Conservation (phyloP, 2,888 invertebrate genomes). For the Xylophagus ater region DNA sequence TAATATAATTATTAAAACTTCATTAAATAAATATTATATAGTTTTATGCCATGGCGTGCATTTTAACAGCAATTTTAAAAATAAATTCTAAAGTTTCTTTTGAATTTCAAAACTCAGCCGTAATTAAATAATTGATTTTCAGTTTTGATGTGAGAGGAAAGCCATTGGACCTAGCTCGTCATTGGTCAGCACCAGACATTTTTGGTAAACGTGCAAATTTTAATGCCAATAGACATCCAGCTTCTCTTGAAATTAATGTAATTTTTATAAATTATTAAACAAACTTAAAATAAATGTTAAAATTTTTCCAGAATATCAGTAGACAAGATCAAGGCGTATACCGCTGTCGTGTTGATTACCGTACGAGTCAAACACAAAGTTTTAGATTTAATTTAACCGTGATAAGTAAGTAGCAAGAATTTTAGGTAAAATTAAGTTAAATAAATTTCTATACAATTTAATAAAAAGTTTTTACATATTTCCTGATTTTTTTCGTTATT, state of each 20-base stretch:
- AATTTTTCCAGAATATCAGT: conserved; percentile 44
- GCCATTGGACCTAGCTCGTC: conserved; percentile 57
- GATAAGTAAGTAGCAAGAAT: conserved; percentile 56
- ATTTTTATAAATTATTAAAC: conserved; percentile 1
- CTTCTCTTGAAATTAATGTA: conserved; percentile 53
- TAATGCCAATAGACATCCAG: conserved; percentile 58
- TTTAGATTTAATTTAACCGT: conserved; percentile 72
- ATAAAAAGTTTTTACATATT: too few species aligned
- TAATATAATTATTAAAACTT: too few species aligned
- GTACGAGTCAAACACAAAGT: conserved; percentile 69
- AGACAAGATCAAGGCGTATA: conserved; percentile 71
- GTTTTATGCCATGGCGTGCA: too few species aligned
- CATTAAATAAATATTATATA: too few species aligned
- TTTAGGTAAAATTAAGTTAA: too few species aligned
- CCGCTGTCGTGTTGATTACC: conserved; percentile 72
- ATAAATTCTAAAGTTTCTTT: too few species aligned
- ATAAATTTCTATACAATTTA: too few species aligned
- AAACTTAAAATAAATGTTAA: background rate
- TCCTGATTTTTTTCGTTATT: too few species aligned
- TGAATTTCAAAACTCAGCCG: background rate
- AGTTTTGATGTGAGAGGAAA: conserved; percentile 75
- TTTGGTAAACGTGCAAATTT: conserved; percentile 71
- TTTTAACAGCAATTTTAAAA: background rate
- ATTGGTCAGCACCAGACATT: conserved; percentile 65
- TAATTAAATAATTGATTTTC: conserved; percentile 25